Percentiles rank a stretch among this genome's conserved stretches.
phyloP scores from a whole-genome alignment of 2,888 invertebrate species.

The Zygaena filipendulae region DNA sequence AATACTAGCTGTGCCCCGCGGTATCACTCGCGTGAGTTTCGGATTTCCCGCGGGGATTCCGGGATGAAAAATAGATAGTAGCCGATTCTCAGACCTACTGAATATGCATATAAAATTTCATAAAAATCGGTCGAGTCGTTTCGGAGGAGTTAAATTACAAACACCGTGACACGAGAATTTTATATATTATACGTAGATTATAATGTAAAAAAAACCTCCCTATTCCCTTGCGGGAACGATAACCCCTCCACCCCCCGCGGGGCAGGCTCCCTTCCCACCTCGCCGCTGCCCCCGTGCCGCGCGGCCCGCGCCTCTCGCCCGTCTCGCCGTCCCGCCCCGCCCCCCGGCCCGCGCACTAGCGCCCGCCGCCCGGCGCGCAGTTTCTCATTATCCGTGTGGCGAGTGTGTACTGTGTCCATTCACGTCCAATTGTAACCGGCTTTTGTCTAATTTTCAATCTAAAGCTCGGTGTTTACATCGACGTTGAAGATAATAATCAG shows the following conservation, averaged over 20 bases:
- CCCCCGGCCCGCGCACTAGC: constrained; percentile 18
- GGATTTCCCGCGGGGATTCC: too few relatives aligned
- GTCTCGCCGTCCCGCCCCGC: constrained; percentile 6
- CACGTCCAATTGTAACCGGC: constrained; percentile 43
- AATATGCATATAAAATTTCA: too few relatives aligned
- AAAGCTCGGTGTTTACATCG: constrained; percentile 37
- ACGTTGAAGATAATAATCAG: constrained; percentile 44
- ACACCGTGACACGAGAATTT: too few relatives aligned
- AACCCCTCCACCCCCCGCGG: constrained; percentile 26
- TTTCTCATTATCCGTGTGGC: constrained; percentile 57
- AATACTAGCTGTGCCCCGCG: too few relatives aligned
- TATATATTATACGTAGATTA: too few relatives aligned
- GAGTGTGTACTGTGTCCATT: constrained; percentile 43
- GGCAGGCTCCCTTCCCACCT: constrained; percentile 15
- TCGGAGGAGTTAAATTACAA: too few relatives aligned
- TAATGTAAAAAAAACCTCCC: too few relatives aligned
- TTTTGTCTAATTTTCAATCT: constrained; percentile 42
- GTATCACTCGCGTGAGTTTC: too few relatives aligned
- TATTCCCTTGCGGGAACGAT: too few relatives aligned
- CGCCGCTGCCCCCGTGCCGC: constrained; percentile 20
- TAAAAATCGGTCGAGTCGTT: too few relatives aligned
- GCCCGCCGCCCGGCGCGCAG: constrained; percentile 30
- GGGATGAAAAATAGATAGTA: too few relatives aligned
- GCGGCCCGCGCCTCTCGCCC: not conserved
- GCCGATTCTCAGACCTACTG: too few relatives aligned